phyloP scores from a whole-genome alignment of 2,113 vertebrate genomes.

The Pholis gunnellus region DNA sequence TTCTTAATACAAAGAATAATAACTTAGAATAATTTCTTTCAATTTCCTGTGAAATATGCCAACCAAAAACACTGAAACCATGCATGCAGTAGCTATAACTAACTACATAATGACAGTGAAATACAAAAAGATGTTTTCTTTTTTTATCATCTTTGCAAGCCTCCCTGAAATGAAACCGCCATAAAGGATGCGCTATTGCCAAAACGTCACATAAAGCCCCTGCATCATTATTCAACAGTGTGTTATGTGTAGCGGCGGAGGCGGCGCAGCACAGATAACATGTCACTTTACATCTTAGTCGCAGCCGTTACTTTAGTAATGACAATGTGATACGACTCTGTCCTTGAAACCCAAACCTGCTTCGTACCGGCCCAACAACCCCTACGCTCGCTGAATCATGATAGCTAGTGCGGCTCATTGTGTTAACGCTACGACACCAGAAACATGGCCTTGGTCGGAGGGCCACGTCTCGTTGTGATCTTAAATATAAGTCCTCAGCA shows the following conservation, averaged over 20 bases:
- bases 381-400: slow-evolving; percentile 53
- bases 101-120: background rate
- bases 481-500: slow-evolving; percentile 53
- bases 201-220: slow-evolving; percentile 54
- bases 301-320: slow-evolving; percentile 71
- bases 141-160: slow-evolving; percentile 20
- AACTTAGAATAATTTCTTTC: slow-evolving; percentile 16
- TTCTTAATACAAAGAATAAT: background rate
- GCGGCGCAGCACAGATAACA: slow-evolving; percentile 53
- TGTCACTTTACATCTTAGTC: slow-evolving; percentile 71
- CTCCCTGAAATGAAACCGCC: slow-evolving; percentile 39
- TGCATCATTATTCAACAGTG: slow-evolving; percentile 60
- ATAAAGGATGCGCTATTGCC: slow-evolving; percentile 50
- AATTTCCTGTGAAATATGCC: background rate
- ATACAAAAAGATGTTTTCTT: background rate
- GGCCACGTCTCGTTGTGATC: slow-evolving; percentile 44
- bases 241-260: slow-evolving; percentile 42
- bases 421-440: slow-evolving; percentile 44
- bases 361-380: slow-evolving; percentile 44
- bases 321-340: slow-evolving; percentile 73
- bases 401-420: slow-evolving; percentile 50
- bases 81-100: background rate
- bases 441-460: slow-evolving; percentile 25
- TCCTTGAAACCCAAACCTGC: slow-evolving; percentile 69
- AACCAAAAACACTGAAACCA: background rate